A percentile compares a stretch with the other conserved stretches of the same genome.
phyloP scores from a whole-genome alignment of 2,888 invertebrate genomes.

The Drosophila picticornis region DNA sequence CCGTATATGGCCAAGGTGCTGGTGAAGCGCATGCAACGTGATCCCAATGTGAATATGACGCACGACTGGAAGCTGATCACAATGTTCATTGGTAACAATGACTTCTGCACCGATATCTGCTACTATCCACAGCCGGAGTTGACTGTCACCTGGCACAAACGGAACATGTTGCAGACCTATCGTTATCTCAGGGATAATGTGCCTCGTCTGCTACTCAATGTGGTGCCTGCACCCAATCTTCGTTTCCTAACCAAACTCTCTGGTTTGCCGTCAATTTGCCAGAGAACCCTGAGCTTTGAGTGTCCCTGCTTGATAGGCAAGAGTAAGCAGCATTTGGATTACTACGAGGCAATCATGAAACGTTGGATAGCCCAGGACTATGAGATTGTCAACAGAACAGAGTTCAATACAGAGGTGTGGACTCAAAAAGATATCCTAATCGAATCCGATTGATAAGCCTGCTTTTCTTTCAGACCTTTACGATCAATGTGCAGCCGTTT shows the following conservation, averaged over 20 bases:
- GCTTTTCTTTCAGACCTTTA: slow-evolving; percentile 86
- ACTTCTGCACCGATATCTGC: slow-evolving; percentile 88
- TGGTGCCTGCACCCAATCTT: slow-evolving; percentile 87
- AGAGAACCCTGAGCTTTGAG: slow-evolving; percentile 85
- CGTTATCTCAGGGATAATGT: slow-evolving; percentile 87
- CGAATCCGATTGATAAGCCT: neutral
- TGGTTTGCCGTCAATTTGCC: slow-evolving; percentile 85
- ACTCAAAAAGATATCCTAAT: no score
- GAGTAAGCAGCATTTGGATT: slow-evolving; percentile 74
- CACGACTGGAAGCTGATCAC: slow-evolving; percentile 89
- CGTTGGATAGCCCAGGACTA: slow-evolving; percentile 87
- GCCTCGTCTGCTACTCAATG: slow-evolving; percentile 87
- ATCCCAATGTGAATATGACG: slow-evolving; percentile 86
- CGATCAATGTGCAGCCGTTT: slow-evolving; percentile 87
- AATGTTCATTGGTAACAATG: slow-evolving; percentile 88
- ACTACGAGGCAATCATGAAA: slow-evolving; percentile 85
- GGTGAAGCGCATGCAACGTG: slow-evolving; percentile 86
- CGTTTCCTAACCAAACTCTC: slow-evolving; percentile 83
- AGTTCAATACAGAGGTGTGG: slow-evolving; percentile 83
- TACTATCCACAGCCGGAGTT: slow-evolving; percentile 84
- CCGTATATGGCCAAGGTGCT: slow-evolving; percentile 87
- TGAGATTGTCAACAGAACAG: slow-evolving; percentile 85
- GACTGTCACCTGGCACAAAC: slow-evolving; percentile 85
- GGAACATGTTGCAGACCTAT: slow-evolving; percentile 85
- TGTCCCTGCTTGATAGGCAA: slow-evolving; percentile 87